Percentiles rank a stretch among this genome's conserved stretches.
Conservation (phyloP, 2,797 vertebrate genomes). For the Sebastes diploproa region DNA sequence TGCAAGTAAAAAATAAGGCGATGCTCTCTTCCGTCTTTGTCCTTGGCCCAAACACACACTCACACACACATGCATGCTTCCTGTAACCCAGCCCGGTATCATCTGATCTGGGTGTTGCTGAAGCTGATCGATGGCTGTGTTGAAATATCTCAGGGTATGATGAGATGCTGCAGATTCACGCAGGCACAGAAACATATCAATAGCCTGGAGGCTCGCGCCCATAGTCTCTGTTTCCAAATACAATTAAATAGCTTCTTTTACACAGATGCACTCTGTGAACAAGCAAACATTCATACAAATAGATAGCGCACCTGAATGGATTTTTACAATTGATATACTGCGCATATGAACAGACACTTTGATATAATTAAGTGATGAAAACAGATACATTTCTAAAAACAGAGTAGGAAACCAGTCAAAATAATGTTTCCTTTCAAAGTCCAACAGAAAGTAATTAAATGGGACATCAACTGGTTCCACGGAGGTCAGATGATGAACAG, state of each 20-base stretch:
- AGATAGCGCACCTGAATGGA: conserved; percentile 31
- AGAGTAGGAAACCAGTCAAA: not conserved
- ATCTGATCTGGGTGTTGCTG: conserved; percentile 86
- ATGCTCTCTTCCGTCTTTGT: conserved; percentile 44
- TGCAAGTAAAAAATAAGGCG: conserved; percentile 5
- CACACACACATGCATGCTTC: conserved; percentile 60
- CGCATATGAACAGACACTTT: not conserved
- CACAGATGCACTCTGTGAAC: conserved; percentile 52
- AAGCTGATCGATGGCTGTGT: conserved; percentile 88
- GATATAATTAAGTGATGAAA: conserved; percentile 1
- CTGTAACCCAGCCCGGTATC: conserved; percentile 85
- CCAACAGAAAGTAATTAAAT: not conserved
- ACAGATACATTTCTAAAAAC: not conserved
- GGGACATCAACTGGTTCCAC: not conserved
- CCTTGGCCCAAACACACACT: conserved; percentile 50
- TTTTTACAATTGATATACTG: conserved; percentile 29
- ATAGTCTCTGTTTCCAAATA: conserved; percentile 89
- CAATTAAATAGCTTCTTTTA: conserved; percentile 85
- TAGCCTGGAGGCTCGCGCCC: conserved; percentile 80
- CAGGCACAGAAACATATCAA: conserved; percentile 88
- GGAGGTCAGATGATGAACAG: not conserved
- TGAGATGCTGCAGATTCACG: conserved; percentile 86
- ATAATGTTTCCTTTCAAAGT: not conserved
- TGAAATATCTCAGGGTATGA: conserved; percentile 90
- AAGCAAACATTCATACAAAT: conserved; percentile 50